Percentiles rank a stretch among this genome's conserved stretches.
Evolutionary conservation across 2,113 vertebrate genomes (phyloP).

Genomic region (Microtus montanus): DNA sequence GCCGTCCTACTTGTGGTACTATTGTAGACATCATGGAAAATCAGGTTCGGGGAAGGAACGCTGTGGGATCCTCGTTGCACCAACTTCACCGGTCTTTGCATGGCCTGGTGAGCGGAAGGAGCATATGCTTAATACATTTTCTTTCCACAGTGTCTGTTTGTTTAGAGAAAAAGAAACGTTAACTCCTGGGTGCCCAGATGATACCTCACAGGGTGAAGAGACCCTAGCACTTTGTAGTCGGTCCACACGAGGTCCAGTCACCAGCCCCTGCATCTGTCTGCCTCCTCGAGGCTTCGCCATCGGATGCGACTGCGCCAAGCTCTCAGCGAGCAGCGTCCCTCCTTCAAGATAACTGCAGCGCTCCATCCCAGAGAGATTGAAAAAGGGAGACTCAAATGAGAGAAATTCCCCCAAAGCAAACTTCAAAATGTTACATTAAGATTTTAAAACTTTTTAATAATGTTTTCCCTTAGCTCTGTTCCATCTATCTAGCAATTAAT

Average conservation of each 20-base stretch:
- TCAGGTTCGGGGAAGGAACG: slow-evolving; percentile 69
- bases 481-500: slow-evolving; percentile 85
- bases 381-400: slow-evolving; percentile 51
- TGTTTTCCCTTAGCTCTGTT: slow-evolving; percentile 82
- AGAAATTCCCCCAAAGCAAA: slow-evolving; percentile 70
- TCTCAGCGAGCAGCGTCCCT: background rate
- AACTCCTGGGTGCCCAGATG: background rate
- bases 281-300: background rate
- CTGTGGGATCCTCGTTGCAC: slow-evolving; percentile 59
- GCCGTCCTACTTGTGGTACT: slow-evolving; percentile 80
- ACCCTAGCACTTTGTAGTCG: background rate
- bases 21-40: slow-evolving; percentile 78
- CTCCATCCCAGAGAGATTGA: slow-evolving; percentile 44
- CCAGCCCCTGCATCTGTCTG: background rate
- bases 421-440: slow-evolving; percentile 78
- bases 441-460: slow-evolving; percentile 83
- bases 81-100: slow-evolving; percentile 4
- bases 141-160: background rate
- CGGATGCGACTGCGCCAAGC: fast-evolving
- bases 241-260: background rate
- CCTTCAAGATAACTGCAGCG: background rate
- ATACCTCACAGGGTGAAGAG: background rate
- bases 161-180: slow-evolving; percentile 20
- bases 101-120: background rate
- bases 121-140: background rate